Evolutionary conservation across 2,888 invertebrate species (phyloP).

Genomic region (Notocelia uddmanniana): DNA sequence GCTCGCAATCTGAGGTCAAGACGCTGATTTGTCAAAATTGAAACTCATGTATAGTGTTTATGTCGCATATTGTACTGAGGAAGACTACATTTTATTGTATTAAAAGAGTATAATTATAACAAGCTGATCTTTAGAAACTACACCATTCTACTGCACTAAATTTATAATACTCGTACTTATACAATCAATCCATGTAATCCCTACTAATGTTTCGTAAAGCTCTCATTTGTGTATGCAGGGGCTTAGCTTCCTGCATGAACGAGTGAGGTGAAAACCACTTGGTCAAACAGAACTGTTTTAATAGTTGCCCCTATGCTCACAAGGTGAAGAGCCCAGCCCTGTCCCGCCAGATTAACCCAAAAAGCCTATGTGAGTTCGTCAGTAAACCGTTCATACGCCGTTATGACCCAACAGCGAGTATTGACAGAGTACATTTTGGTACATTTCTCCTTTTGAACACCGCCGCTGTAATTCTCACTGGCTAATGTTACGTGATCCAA

Average conservation of each 20-base stretch:
- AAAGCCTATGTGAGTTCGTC: background rate
- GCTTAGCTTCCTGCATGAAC: slow-evolving; percentile 33
- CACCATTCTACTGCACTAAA: too few relatives aligned
- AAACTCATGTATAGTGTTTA: background rate
- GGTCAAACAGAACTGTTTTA: slow-evolving; percentile 67
- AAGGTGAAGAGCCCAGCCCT: slow-evolving; percentile 47
- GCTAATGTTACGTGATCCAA: slow-evolving; percentile 42
- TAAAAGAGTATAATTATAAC: background rate
- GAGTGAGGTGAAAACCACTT: slow-evolving; percentile 61
- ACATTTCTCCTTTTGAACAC: slow-evolving; percentile 34
- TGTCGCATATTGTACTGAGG: background rate
- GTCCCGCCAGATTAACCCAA: background rate
- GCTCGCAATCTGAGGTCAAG: background rate
- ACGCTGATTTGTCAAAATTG: background rate
- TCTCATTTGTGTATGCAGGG: slow-evolving; percentile 20
- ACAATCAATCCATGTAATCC: background rate
- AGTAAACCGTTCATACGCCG: background rate
- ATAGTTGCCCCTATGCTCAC: slow-evolving; percentile 65
- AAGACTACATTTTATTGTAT: too few relatives aligned
- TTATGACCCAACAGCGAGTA: slow-evolving; percentile 42
- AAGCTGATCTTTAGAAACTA: background rate
- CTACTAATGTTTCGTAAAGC: slow-evolving; percentile 1
- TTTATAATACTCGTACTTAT: background rate
- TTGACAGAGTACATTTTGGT: slow-evolving; percentile 64
- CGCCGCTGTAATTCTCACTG: slow-evolving; percentile 39